Conservation (phyloP, 2,113 vertebrate species). For the Sphyrna mokarran region DNA sequence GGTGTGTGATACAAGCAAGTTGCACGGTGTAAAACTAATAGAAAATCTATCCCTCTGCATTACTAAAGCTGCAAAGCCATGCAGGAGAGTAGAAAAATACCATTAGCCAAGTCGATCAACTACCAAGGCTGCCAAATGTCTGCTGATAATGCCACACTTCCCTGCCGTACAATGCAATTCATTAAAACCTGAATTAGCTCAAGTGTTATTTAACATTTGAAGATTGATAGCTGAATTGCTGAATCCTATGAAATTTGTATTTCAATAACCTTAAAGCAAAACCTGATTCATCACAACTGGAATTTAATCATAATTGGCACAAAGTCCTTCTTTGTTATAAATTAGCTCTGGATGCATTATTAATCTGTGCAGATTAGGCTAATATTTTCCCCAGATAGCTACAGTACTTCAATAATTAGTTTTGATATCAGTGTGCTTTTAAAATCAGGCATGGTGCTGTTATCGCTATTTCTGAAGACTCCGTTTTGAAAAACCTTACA, state of each 20-base stretch:
- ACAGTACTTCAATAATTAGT: constrained; percentile 20
- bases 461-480: background rate
- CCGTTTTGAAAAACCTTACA: background rate
- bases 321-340: background rate
- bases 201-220: background rate
- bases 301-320: constrained; percentile 22
- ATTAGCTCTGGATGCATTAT: constrained; percentile 25
- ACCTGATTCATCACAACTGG: constrained; percentile 2
- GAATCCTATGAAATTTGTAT: constrained; percentile 3
- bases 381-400: constrained; percentile 8
- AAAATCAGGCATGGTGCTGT: background rate
- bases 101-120: background rate
- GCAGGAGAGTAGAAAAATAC: background rate
- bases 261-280: background rate
- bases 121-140: background rate
- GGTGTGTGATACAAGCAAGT: background rate
- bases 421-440: constrained; percentile 18
- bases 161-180: background rate
- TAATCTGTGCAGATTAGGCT: background rate
- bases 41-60: background rate
- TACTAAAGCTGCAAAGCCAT: background rate
- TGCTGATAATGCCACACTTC: background rate
- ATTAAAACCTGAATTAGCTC: background rate
- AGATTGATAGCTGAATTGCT: constrained; percentile 8
- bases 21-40: background rate